Evolutionary conservation across 1,140 invertebrate species (phyloP), one percentile per base, ranked within the genome.

Genomic region (Hyles vespertilio): DNA sequence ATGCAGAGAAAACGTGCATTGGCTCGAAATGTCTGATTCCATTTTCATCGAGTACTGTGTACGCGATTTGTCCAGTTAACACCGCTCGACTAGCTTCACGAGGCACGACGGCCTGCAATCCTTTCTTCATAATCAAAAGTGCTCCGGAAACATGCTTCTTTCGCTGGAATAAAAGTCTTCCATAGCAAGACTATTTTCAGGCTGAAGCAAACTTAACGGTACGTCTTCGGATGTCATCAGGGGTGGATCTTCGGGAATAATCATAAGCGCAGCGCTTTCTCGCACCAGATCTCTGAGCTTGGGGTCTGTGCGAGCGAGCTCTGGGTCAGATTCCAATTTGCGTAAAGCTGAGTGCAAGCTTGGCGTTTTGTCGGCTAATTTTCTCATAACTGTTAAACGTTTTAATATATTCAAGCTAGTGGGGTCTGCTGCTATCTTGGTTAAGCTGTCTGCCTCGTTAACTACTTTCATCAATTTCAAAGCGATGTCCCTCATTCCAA

Each of bases 1-100:
- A 77, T 0, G 93, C 93, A 7, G 92, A 92, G 67, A 94, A 93
- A 6, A 94, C 94, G 65, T 95, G 93, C 49, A 95, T 76, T 0
- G 94, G 94, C 73, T 95, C 94, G 74, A 96, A 95, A 79, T 94
- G 93, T 57, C 92, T 92, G 32, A 95, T 92, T 22, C 95, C 95
- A 64, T 91, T 92, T 77, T 96, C 94, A 72, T 95, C 94, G 0
- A 96, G 87, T 3, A 96, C 91, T 3, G 93, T 93, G 67, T 95
- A 96, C 3, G 94, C 91, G 2, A 95, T 92, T 81, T 94, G 90
- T 10, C 95, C 95, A 2, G 93, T 94, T 4, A 95, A 81, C 6
- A 96, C 94, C 12, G 92, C 92, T 32, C 93, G 90, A 46, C 94
- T 92, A 0, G 93, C 93, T 77, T 95, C 94, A 46, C 93, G 90